Evolutionary conservation across 2,797 vertebrate species (phyloP).

Genomic region (Mastacembelus armatus): DNA sequence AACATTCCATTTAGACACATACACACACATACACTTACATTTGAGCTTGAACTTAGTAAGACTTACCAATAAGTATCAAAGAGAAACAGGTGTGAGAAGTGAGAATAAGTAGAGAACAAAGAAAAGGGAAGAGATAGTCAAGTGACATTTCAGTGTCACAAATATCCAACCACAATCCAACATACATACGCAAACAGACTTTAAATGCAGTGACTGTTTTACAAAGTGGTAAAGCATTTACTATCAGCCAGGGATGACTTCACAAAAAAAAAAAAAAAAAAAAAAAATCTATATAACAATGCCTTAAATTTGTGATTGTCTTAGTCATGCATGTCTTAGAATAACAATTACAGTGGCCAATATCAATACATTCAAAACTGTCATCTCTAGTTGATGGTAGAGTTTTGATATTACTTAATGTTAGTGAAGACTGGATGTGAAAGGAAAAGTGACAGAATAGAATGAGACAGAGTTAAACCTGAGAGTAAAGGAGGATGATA

Average conservation of each 20-base stretch:
- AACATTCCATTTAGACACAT: conserved; percentile 42
- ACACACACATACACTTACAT: conserved; percentile 33
- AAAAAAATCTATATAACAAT: too few relatives aligned
- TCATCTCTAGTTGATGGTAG: conserved; percentile 56
- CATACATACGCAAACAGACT: conserved; percentile 23
- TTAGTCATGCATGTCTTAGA: background rate
- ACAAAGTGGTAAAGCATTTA: conserved; percentile 22
- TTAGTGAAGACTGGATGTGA: conserved; percentile 53
- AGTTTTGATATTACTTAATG: conserved; percentile 4
- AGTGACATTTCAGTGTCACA: conserved; percentile 67
- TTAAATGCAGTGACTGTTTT: conserved; percentile 19
- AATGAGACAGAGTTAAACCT: conserved; percentile 16
- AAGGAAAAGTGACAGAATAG: conserved; percentile 26
- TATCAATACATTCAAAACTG: background rate
- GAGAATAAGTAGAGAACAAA: conserved; percentile 74
- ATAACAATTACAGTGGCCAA: background rate
- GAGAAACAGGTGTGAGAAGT: conserved; percentile 75
- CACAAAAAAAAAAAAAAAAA: background rate
- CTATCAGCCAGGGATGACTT: conserved; percentile 64
- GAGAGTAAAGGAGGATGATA: conserved; percentile 5
- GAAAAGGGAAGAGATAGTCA: conserved; percentile 72
- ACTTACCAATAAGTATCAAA: conserved; percentile 78
- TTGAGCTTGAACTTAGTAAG: conserved; percentile 55
- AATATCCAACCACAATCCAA: conserved; percentile 40
- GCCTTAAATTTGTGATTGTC: background rate